Evolutionary conservation across 2,113 vertebrate species (phyloP).

Genomic region (Silurus meridionalis): DNA sequence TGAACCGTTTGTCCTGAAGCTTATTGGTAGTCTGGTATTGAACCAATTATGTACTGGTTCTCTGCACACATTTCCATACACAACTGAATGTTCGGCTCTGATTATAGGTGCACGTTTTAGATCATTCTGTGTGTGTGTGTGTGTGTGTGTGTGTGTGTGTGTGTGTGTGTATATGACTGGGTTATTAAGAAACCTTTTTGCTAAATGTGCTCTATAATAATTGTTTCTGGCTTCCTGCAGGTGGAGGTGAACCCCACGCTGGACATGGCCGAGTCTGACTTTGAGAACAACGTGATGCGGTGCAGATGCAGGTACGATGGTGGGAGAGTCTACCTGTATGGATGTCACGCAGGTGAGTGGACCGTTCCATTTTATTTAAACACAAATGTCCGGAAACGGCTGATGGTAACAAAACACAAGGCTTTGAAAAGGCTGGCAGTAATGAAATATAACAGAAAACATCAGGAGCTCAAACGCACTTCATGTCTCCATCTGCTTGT

Average conservation of each 20-base stretch:
- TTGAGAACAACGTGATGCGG: constrained; percentile 91
- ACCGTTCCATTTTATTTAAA: neutral
- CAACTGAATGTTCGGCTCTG: constrained; percentile 65
- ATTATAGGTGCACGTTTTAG: constrained; percentile 53
- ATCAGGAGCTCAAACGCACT: too few species aligned
- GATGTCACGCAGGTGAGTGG: constrained; percentile 85
- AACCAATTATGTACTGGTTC: too few species aligned
- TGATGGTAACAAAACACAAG: neutral
- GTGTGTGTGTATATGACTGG: neutral
- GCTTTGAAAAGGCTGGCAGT: neutral
- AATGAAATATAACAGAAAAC: neutral
- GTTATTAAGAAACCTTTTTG: neutral
- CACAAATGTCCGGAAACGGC: neutral
- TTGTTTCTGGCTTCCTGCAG: constrained; percentile 64
- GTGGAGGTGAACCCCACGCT: constrained; percentile 90
- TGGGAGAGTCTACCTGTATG: constrained; percentile 85
- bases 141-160: neutral
- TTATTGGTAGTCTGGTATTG: too few species aligned
- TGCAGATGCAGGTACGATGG: constrained; percentile 94
- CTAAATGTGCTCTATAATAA: neutral
- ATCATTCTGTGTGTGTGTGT: constrained; percentile 20
- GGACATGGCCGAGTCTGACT: constrained; percentile 94
- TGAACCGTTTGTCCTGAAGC: too few species aligned
- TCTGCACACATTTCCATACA: neutral
- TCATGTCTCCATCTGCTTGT: neutral